Base-by-base conservation (phyloP, 1,140 invertebrate species). In the Aporrectodea caliginosa region DNA sequence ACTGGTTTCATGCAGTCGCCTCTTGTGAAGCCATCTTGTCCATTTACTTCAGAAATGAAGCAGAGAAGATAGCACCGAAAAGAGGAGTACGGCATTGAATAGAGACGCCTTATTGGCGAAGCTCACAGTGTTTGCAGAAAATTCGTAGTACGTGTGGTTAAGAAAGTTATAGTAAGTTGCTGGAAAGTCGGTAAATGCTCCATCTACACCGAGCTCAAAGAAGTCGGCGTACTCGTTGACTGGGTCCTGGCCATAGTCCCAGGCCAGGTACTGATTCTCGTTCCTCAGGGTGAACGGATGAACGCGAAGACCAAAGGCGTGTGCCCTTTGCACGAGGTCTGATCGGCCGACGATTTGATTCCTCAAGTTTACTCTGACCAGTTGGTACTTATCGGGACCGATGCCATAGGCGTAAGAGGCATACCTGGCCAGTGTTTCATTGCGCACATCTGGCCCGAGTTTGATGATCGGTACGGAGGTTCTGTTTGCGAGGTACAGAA, bases 201-300 rank as follows among this genome's bases (percentile, higher is more conserved):
- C 80, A 34, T 81, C 80, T 16, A 75, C 35, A 22, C 76, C 76
- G 31, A 78, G 72, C 31, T 68, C 58, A 22, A 81, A 35, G 34
- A 74, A 81, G 35, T 81, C 76, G 29, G 22, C 32, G 32, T 58
- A 78, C 71, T 81, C 80, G 16, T 73, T 70, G 31, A 31, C 33
- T 0, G 80, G 80, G 73, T 81, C 80, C 73, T 81, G 80, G 6
- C 69, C 22, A 32, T 78, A 81, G 77, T 81, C 73, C 80, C 80
- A 81, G n/a, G 77, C n/a, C 16, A 81, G 75, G 35, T 43, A 76
- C 31, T 14, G 29, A 30, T 78, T 6, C 71, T 81, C 80, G 35
- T 81, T 78, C 16, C 80, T 69, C 22, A 81, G 58, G n/a, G 80
- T 81, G 70, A n/a, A 81, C 0, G 69, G 33, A 76, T 81, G 80